Base-by-base conservation (phyloP, 2,113 vertebrate species). In the Eonycteris spelaea region DNA sequence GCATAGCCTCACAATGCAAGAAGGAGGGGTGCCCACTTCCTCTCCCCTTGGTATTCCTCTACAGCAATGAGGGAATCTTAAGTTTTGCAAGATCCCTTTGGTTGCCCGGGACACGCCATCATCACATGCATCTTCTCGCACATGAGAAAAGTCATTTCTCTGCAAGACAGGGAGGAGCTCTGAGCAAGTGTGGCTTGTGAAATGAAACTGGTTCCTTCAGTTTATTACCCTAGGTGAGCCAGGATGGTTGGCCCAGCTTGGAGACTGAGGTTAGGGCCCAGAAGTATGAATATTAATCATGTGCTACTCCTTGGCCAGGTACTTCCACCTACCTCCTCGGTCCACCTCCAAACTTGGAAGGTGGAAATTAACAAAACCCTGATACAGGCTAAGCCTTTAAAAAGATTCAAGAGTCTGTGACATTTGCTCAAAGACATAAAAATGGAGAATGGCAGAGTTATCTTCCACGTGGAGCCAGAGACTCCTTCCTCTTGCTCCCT, bases 11-110 rank as follows among this genome's bases (percentile, higher is more conserved):
- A 19, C 8, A 53, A 6, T 1, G 28, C 15, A 33, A 65, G 74
- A 61, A 65, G n/a, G 8, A 86, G 26, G 33, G n/a, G 18, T 16
- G 15, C 38, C 80, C 48, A 16, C 89, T 91, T 94, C 93, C 93
- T 85, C 83, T 61, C 90, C 85, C 75, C 88, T 61, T 33, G 28
- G 33, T 75, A 38, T 68, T 43, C 15, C 30, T 75, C 51, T 26
- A 19, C 67, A 95, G 53, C 80, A 33, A 18, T 35, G 53, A 96
- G 86, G 33, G 67, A 61, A 80, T 83, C 35, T 13, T 18, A 65
- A 6, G 13, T 97, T 95, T 95, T 73, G 86, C 91, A 97, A 97
- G 96, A 97, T 75, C 74, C 70, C 38, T 40, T 88, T 73, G 38
- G 67, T 82, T 38, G 61, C 92, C 80, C 59, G 63, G 57, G 77